These are phyloP conservation scores for Actias luna DNA, from an alignment of 2,888 invertebrate genomes.

Conservation along the genomic window DNA sequence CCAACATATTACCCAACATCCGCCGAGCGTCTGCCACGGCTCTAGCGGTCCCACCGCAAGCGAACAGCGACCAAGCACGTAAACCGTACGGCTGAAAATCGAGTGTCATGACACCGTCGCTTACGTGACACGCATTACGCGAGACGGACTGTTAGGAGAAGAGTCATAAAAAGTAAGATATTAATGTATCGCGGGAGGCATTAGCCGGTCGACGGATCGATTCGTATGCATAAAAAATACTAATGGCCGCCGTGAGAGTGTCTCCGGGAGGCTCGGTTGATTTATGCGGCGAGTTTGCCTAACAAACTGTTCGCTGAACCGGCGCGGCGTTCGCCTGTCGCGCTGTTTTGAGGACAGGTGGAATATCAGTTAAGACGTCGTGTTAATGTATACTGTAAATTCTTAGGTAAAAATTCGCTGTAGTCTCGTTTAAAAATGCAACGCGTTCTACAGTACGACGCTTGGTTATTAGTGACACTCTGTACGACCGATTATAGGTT, in stretches of 20 bases:
- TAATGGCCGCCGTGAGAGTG: slow-evolving; percentile 75
- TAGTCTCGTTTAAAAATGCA: not conserved
- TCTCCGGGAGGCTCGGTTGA: slow-evolving; percentile 65
- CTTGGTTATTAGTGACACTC: no score
- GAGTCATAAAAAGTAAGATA: slow-evolving; percentile 82
- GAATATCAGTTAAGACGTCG: slow-evolving; percentile 15
- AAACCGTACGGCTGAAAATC: slow-evolving; percentile 20
- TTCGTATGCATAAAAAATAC: slow-evolving; percentile 82
- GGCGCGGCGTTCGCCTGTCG: slow-evolving; percentile 15
- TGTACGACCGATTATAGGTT: no score
- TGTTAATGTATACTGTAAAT: slow-evolving; percentile 15
- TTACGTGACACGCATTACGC: slow-evolving; percentile 43
- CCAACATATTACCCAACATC: slow-evolving; percentile 25
- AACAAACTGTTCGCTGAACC: slow-evolving; percentile 14
- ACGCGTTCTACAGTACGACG: no score
- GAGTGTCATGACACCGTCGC: slow-evolving; percentile 23
- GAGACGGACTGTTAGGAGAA: slow-evolving; percentile 75
- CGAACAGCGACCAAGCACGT: slow-evolving; percentile 21
- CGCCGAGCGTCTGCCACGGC: slow-evolving; percentile 35
- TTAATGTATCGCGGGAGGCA: slow-evolving; percentile 82
- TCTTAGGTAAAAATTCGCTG: not conserved
- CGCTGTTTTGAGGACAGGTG: slow-evolving; percentile 20
- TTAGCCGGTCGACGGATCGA: slow-evolving; percentile 78
- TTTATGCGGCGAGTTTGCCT: slow-evolving; percentile 54
- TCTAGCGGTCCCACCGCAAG: slow-evolving; percentile 8